Evolutionary conservation across 2,113 vertebrate species (phyloP), one percentile per base, ranked within the genome.

Genomic region (Gavialis gangeticus): DNA sequence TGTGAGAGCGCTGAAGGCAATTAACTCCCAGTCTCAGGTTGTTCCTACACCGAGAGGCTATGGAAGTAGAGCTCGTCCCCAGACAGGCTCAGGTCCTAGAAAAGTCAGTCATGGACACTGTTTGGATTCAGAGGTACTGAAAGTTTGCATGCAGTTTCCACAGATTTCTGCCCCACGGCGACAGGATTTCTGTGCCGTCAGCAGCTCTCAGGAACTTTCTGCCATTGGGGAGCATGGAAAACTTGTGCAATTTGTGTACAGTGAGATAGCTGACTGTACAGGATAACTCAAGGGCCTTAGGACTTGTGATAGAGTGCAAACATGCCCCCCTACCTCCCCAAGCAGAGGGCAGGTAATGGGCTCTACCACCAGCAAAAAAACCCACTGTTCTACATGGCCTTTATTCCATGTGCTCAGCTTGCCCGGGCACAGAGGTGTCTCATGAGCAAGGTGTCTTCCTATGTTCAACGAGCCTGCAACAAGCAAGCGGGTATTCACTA

Each of bases 341-440:
- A 37, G 82, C 87, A 66, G 60, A 14, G 1, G 60, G 66, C 54
- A 55, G 75, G 67, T 8, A 27, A 24, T 0, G 4, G 76, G 69
- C 25, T 27, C 28, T 28, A 16, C 9, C 63, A 6, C 28, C 2
- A n/a, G 15, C 9, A 16, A 66, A 16, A 15, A n/a, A 66, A 66
- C 16, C 28, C 27, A 66, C 28, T 66, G 46, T 46, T 46, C 46
- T 16, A 67, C 28, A 63, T 60, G 34, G 28, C 18, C 19, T 63
- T 37, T 55, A 11, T 30, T 78, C 21, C 0, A 4, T 0, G 0
- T 6, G n/a, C 58, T 82, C 27, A 18, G 28, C 64, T 17, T 30
- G 28, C 3, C 28, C 28, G n/a, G 64, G 14, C 25, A 17, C 28
- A 4, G 27, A 66, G 63, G n/a, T 6, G 27, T 15, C 27, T 15